Base-by-base conservation (phyloP, 2,797 vertebrate species). In the Argyrosomus regius region DNA sequence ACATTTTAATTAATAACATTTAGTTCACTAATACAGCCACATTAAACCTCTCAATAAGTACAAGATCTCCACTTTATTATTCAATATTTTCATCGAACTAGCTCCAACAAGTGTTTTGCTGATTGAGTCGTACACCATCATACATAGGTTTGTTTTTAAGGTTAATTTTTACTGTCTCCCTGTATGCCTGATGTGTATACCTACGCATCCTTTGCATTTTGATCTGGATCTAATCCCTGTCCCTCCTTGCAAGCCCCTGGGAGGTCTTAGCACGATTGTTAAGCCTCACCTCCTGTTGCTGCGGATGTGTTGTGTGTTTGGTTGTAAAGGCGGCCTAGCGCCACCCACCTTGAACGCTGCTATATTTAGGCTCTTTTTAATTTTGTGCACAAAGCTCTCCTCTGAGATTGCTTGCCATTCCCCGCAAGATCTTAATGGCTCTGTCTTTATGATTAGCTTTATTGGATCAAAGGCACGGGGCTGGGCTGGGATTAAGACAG, bases 361-460 rank as follows among this genome's bases (percentile, higher is more conserved):
- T 95, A 95, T 94, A 94, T 95, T 93, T 94, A 95, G 94, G 50
- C 81, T 77, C 78, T 85, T 88, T 93, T 94, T 95, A 95, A 95
- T 95, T 93, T 92, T 91, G 82, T 86, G 88, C 91, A 90, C 88
- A 91, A 90, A 93, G 91, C 92, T 88, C 88, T 94, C 92, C 87
- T 91, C 83, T 83, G 93, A 92, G 94, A 91, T 91, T 92, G 82
- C 84, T 88, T 62, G 88, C 87, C 88, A 79, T 91, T 94, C 92
- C 84, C 90, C 75, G 75, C 75, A 81, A 88, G 90, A 91, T 92
- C 89, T 87, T 94, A 95, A 94, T 94, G 92, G 87, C 91, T 82
- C 77, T 80, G 93, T 93, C 91, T 92, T 93, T 88, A 88, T 94
- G 94, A 95, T 95, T 95, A 92, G 91, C 89, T 85, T 91, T 89